Evolutionary conservation across 2,113 vertebrate genomes (phyloP).

Genomic region (Cnemophilus loriae): DNA sequence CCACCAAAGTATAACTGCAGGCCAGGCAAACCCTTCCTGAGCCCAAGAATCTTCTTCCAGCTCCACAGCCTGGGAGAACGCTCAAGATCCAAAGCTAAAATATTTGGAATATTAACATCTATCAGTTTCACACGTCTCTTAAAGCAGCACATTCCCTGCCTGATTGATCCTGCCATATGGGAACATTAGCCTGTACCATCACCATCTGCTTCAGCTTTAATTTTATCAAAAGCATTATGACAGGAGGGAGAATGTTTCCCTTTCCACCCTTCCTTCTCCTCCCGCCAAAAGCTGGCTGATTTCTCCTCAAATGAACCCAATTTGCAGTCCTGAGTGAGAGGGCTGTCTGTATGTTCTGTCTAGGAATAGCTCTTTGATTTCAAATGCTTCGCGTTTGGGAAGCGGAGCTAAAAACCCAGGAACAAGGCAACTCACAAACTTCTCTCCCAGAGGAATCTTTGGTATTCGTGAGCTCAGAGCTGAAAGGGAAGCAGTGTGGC

Average conservation of each 20-base stretch:
- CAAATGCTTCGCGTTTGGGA: not conserved
- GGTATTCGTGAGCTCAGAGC: not conserved
- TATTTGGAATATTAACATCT: slow-evolving; percentile 62
- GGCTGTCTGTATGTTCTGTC: not conserved
- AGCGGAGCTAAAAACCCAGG: not conserved
- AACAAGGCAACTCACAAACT: not conserved
- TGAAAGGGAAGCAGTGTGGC: not conserved
- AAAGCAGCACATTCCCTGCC: slow-evolving; percentile 13
- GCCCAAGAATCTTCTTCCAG: not conserved
- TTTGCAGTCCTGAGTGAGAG: not conserved
- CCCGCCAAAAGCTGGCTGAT: not conserved
- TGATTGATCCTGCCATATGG: slow-evolving; percentile 52
- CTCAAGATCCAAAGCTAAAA: slow-evolving; percentile 16
- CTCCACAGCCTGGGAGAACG: not conserved
- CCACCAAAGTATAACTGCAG: rapidly evolving
- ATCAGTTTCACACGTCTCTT: slow-evolving; percentile 1
- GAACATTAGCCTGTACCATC: slow-evolving; percentile 42
- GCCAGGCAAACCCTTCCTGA: not conserved
- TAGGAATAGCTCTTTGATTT: not conserved
- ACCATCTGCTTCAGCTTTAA: slow-evolving; percentile 48
- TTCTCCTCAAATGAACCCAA: slow-evolving; percentile 39
- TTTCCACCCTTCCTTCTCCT: not conserved
- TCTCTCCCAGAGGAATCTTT: not conserved
- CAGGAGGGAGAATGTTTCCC: slow-evolving; percentile 21
- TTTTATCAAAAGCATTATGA: slow-evolving; percentile 45